Conservation (phyloP, 35 echinoderm and acorn worm species). For the Lytechinus variegatus region DNA sequence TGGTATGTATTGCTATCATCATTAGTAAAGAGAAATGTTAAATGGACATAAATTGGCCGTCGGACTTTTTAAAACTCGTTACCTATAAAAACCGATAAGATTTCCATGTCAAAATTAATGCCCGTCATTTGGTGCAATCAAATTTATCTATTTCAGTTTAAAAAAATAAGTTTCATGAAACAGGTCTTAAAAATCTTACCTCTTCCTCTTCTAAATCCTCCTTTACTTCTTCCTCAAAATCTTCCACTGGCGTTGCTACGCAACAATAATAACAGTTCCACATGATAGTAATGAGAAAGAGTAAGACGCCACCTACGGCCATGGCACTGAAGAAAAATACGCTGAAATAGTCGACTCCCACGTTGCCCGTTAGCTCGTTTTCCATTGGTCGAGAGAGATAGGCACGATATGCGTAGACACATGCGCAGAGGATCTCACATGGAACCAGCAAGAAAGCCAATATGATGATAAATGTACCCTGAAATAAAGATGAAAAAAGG, state of each 20-base stretch:
- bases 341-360: slow-evolving; percentile 31
- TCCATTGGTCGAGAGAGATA: slow-evolving; percentile 2
- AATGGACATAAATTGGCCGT: no score
- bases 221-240: slow-evolving; percentile 31
- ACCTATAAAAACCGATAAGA: no score
- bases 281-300: not conserved
- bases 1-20: no score
- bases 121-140: no score
- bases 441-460: slow-evolving; percentile 22
- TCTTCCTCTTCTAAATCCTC: slow-evolving; percentile 26
- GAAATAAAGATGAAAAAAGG: not conserved
- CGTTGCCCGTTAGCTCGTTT: not conserved
- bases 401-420: slow-evolving; percentile 40
- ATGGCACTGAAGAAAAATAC: slow-evolving; percentile 35
- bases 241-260: slow-evolving; percentile 34
- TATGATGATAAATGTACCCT: slow-evolving; percentile 39
- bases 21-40: no score
- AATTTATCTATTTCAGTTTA: no score
- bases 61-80: no score
- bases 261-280: slow-evolving; percentile 50
- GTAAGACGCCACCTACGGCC: not conserved
- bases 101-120: no score
- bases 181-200: not conserved
- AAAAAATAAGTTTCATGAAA: no score
- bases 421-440: slow-evolving; percentile 43